Evolutionary conservation across 2,113 vertebrate species (phyloP).

Genomic region (Heloderma charlesbogerti): DNA sequence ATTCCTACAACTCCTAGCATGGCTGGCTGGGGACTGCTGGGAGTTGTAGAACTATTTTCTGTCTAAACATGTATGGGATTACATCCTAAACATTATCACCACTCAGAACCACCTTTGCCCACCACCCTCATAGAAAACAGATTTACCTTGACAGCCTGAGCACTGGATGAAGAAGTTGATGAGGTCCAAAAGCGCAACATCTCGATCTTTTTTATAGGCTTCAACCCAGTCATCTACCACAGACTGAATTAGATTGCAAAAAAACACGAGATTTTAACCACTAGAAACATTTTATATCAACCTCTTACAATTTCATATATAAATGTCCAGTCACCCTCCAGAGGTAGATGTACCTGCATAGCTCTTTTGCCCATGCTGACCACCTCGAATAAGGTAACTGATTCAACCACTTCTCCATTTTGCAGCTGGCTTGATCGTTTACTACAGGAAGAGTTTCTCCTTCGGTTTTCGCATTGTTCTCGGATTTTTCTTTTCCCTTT

Average conservation of each 20-base stretch:
- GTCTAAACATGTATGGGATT: background rate
- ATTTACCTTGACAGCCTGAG: constrained; percentile 90
- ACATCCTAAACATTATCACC: background rate
- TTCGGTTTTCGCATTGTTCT: constrained; percentile 81
- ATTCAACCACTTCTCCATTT: constrained; percentile 79
- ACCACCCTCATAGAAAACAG: background rate
- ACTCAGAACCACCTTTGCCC: constrained; percentile 23
- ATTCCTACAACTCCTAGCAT: no score
- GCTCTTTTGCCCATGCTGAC: constrained; percentile 88
- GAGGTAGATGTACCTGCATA: constrained; percentile 83
- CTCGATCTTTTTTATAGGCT: constrained; percentile 85
- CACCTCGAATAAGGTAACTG: constrained; percentile 91
- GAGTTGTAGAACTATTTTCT: no score
- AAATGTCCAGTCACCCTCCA: background rate
- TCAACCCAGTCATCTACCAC: constrained; percentile 92
- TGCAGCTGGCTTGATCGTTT: constrained; percentile 65
- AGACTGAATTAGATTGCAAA: constrained; percentile 74
- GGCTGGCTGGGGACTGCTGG: no score
- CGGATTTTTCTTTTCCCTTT: constrained; percentile 77
- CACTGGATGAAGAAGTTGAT: constrained; percentile 95
- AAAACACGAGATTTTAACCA: constrained; percentile 19
- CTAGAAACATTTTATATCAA: background rate
- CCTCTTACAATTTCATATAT: background rate
- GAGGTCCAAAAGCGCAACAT: constrained; percentile 89
- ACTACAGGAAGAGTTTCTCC: constrained; percentile 68